Conservation (phyloP, 2,113 vertebrate genomes). For the Sphyrna mokarran region DNA sequence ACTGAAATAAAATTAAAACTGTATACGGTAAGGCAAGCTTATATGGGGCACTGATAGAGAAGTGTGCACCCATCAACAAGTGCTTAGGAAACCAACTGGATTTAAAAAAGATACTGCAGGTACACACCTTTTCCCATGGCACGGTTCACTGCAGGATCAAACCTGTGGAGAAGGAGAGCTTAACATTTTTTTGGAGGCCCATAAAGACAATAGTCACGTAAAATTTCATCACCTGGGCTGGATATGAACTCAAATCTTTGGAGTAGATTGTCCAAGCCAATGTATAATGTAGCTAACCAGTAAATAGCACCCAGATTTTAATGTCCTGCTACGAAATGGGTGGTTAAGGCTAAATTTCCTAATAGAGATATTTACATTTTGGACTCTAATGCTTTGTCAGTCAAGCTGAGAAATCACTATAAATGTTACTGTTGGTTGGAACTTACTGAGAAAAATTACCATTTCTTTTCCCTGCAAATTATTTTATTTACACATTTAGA, state of each 20-base stretch:
- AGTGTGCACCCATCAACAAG: constrained; percentile 1
- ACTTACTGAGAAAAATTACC: background rate
- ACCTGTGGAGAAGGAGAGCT: constrained; percentile 6
- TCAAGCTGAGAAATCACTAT: background rate
- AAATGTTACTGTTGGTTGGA: background rate
- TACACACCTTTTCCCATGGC: background rate
- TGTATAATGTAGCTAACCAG: background rate
- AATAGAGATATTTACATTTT: constrained; percentile 13
- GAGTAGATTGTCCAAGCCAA: constrained; percentile 35
- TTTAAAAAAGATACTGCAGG: background rate
- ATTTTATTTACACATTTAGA: background rate
- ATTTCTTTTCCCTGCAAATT: background rate
- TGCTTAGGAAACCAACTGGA: background rate
- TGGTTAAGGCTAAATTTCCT: background rate
- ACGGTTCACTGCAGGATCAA: constrained; percentile 26
- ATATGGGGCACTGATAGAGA: background rate
- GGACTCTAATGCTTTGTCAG: background rate
- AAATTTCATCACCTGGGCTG: background rate
- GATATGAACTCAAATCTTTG: constrained; percentile 8
- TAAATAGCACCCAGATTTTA: background rate
- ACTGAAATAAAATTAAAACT: constrained; percentile 10
- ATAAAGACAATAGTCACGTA: background rate
- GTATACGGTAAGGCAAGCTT: constrained; percentile 25
- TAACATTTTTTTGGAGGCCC: background rate
- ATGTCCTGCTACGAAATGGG: background rate